phyloP scores from a whole-genome alignment of 1,140 invertebrate genomes.

The Hylaeus volcanicus region DNA sequence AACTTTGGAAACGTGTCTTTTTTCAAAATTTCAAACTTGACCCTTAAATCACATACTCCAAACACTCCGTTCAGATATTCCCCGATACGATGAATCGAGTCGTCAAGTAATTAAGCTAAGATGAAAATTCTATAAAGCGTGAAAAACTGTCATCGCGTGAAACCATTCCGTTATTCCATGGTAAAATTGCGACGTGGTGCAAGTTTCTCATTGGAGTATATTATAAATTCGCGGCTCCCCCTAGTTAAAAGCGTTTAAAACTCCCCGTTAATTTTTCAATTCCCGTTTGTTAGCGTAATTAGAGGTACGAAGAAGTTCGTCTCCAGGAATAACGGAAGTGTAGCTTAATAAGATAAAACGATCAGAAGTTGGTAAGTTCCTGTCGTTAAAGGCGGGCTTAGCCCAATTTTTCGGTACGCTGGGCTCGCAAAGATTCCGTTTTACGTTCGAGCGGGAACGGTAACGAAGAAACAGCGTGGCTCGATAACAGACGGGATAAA shows the following conservation, averaged over 20 bases:
- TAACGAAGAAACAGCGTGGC: neutral
- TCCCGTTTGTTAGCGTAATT: conserved; percentile 7
- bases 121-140: too few relatives aligned
- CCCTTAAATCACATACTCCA: too few relatives aligned
- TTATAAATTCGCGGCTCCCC: neutral
- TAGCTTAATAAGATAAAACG: conserved; percentile 18
- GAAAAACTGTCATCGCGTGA: too few relatives aligned
- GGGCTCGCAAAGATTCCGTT: neutral
- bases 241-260: neutral
- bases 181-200: neutral
- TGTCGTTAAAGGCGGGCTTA: neutral
- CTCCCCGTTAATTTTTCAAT: conserved; percentile 24
- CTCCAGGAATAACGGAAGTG: neutral
- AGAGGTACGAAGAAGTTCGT: conserved; percentile 20
- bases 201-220: neutral
- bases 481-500: conserved; percentile 11
- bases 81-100: too few relatives aligned
- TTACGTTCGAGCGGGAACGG: neutral
- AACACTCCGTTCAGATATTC: too few relatives aligned
- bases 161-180: neutral
- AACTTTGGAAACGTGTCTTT: too few relatives aligned
- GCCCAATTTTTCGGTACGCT: conserved; percentile 18
- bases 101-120: too few relatives aligned
- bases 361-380: neutral
- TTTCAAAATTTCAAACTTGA: too few relatives aligned